phyloP scores from a whole-genome alignment of 2,888 invertebrate species.

The Troilus luridus region DNA sequence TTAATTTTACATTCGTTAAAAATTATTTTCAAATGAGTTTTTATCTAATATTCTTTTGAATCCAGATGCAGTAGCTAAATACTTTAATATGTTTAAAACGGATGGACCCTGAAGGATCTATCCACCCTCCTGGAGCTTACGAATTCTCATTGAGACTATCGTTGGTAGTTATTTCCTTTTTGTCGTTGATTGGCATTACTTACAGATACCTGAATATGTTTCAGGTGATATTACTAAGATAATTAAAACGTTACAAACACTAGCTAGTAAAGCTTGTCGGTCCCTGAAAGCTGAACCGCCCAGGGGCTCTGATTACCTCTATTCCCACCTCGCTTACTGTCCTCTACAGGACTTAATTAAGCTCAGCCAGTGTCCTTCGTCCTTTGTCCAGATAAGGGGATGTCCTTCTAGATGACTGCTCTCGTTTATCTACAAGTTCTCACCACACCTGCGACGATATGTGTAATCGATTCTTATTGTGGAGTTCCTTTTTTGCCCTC shows the following conservation, averaged over 20 bases:
- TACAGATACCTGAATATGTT: background rate
- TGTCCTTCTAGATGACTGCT: background rate
- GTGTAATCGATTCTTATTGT: background rate
- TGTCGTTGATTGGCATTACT: too few species aligned
- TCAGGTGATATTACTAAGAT: background rate
- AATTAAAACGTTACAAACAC: background rate
- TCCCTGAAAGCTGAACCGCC: background rate
- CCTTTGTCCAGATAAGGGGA: conserved; percentile 23
- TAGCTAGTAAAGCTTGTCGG: background rate
- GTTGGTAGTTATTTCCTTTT: too few species aligned
- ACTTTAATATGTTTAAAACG: too few species aligned
- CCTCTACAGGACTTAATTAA: conserved; percentile 30
- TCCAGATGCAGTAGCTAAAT: too few species aligned
- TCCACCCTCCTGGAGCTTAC: too few species aligned
- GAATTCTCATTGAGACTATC: too few species aligned
- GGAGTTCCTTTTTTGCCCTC: background rate
- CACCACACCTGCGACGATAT: background rate
- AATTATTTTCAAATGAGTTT: too few species aligned
- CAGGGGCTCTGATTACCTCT: background rate
- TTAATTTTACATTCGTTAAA: too few species aligned
- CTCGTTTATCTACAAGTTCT: background rate
- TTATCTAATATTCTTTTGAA: too few species aligned
- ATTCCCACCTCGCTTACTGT: background rate
- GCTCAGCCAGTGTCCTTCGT: background rate
- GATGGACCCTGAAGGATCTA: too few species aligned